Evolutionary conservation across 2,888 invertebrate genomes (phyloP), one percentile per base, ranked within the genome.

Genomic region (Tiphia femorata): DNA sequence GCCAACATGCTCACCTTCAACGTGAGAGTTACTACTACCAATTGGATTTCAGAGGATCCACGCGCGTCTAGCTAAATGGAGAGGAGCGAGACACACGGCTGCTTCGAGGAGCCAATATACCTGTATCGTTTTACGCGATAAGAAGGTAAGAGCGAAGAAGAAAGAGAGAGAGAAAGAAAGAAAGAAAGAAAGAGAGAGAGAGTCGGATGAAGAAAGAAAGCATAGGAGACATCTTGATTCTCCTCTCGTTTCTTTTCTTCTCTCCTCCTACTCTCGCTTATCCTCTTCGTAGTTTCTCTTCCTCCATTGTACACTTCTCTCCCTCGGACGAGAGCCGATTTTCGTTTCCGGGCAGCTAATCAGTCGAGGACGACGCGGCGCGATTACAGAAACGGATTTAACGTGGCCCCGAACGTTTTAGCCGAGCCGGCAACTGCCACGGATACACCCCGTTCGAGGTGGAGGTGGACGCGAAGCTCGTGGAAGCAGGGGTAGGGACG

Each of bases 321-420:
- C 40, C 21, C 30, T 19, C 43, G 40, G 51, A 35, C 55, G 17
- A 38, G 19, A 20, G 35, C 41, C 61, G 65, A 64, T 72, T 72
- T 70, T 69, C 67, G 61, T 67, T 77, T 77, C 72, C 72, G 70
- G 67, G 59, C 64, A 62, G 67, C 67, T 76, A 76, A 76, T 78
- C 75, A 79, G 64, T 56, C 59, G 57, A 58, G 53, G 62, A 64
- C 58, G 62, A 74, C 68, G 74, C 66, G 64, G 49, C 56, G 43
- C 60, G 72, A 71, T 73, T 73, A 64, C 73, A 49, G 55, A 66
- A 58, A 67, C 63, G 63, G 64, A 66, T 64, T 72, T 73, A 70
- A 66, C 67, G 47, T n/a, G 64, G 49, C 41, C 44, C 38, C 54
- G 55, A 37, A 55, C 57, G 57, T 55, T 58, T n/a, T 58, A 61